Evolutionary conservation across 2,113 vertebrate genomes (phyloP), one percentile per base, ranked within the genome.

Genomic region (Salvelinus namaycush): DNA sequence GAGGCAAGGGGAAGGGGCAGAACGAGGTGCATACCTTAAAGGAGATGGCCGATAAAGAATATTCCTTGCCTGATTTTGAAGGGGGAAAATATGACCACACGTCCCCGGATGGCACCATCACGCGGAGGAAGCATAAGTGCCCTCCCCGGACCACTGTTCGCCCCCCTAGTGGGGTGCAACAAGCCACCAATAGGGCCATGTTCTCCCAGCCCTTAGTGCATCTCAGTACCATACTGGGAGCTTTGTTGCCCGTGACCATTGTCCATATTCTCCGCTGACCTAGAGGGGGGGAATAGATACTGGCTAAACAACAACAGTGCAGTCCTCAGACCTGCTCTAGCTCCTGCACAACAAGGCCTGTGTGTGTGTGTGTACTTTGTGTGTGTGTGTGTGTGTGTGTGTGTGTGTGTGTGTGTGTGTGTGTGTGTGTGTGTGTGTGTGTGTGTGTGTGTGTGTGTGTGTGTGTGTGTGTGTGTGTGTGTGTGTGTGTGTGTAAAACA

Each of bases 141-240:
- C 93, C 91, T 84, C 95, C 94, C 81, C 95, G 96, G 95, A 95
- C 79, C 94, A 95, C 92, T 92, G 89, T 97, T 80, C 95, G 94
- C 62, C 92, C 95, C 76, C 97, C 97, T 67, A 99, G 97, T 3
- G 97, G 97, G 90, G 97, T 99, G 59, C 96, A 97, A 90, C 96
- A 96, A 93, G 96, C 97, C 8, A 94, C 95, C 72, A 93, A 91
- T 14, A 78, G 92, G 76, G 91, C 87, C 48, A 81, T 87, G 29
- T 88, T 88, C 80, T 88, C 1, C 92, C 87, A 73, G 77, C 76
- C 86, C 62, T 85, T 85, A 80, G 75, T 86, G 72, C 79, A 89
- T 60, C 60, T 86, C 75, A 87, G 77, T 0, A 85, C 92, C 84
- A 89, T 96, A 85, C 85, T 93, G 74, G 81, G 93, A 80, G 83